Base-by-base conservation (phyloP, 2,888 invertebrate genomes). In the Drosophila ustulata region DNA sequence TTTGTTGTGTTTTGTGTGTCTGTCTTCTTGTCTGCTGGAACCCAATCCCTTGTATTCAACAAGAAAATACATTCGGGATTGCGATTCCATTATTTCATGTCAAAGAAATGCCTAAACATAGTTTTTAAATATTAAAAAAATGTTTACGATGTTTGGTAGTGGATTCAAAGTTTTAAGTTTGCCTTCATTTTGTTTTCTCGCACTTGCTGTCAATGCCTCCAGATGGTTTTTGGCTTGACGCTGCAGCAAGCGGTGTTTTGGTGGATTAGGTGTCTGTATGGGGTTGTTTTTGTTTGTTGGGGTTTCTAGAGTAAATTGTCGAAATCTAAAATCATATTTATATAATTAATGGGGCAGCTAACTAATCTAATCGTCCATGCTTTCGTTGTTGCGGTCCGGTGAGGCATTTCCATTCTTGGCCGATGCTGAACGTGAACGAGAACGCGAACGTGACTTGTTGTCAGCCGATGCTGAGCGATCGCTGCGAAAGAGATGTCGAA, bases 401-500 rank as follows among this genome's bases (percentile, higher is more conserved):
- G 93, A 93, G 62, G 93, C 93, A 82, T 93, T 93, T 80, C 93
- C 93, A 71, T 93, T 93, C 69, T 93, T 93, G 45, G 93, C 92
- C 34, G 94, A 93, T 70, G 92, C 93, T 68, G 93, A 93, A 71
- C 93, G 90, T 50, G 93, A 93, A 79, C 94, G 91, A 41, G 93
- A 93, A 71, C 94, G 91, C 50, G 93, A 93, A 78, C 94, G 91
- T 25, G 94, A 94, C 82, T 93, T 93, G 73, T 96, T 96, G 91
- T 95, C 95, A 81, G 93, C 93, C 34, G 95, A 96, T 51, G 94
- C 94, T 63, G 96, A 96, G 65, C 95, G 94, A 88, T 95, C 95
- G 92, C 95, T 95, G 80, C 37, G 89, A 90, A 25, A 55, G 43
- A 55, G 25, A 32, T 49, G 25, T 46, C 30, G 28, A 37, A 45